These are phyloP conservation scores for Monopis laevigella DNA, from an alignment of 2,888 invertebrate genomes.

Conservation along the genomic window DNA sequence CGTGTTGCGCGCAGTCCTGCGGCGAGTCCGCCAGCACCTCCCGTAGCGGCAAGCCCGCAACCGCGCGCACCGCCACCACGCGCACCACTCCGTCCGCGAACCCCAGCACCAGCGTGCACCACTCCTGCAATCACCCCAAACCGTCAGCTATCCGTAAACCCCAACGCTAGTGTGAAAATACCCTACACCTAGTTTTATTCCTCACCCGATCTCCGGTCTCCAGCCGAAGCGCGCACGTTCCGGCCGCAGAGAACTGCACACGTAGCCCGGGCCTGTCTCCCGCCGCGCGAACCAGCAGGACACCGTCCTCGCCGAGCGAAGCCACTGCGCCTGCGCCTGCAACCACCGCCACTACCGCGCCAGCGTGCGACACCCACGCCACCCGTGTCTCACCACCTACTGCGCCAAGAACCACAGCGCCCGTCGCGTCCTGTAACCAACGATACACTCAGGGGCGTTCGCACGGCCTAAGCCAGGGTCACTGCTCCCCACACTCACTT, in stretches of 20 bases:
- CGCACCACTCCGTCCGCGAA: conserved; percentile 79
- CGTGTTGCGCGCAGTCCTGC: neutral
- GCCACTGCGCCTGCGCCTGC: neutral
- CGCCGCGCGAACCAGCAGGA: neutral
- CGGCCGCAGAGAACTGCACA: neutral
- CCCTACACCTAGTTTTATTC: too few species aligned
- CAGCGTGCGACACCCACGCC: neutral
- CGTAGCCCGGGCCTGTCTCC: neutral
- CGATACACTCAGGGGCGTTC: too few species aligned
- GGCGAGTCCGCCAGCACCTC: neutral
- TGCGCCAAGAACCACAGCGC: neutral
- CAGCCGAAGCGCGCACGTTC: too few species aligned
- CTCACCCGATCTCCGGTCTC: too few species aligned
- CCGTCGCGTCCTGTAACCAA: too few species aligned
- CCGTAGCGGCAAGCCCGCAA: conserved; percentile 30
- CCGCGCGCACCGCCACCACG: conserved; percentile 30
- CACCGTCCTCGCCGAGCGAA: neutral
- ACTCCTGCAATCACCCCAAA: conserved; percentile 34
- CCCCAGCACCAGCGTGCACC: conserved; percentile 69
- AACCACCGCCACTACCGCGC: neutral
- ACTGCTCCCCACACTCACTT: conserved; percentile 69
- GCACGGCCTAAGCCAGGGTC: conserved; percentile 75
- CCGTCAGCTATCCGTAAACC: too few species aligned
- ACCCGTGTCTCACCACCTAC: conserved; percentile 15
- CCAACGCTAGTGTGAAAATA: too few species aligned